Conservation (phyloP, 2,797 vertebrate species). For the Phalloptychus januarius region DNA sequence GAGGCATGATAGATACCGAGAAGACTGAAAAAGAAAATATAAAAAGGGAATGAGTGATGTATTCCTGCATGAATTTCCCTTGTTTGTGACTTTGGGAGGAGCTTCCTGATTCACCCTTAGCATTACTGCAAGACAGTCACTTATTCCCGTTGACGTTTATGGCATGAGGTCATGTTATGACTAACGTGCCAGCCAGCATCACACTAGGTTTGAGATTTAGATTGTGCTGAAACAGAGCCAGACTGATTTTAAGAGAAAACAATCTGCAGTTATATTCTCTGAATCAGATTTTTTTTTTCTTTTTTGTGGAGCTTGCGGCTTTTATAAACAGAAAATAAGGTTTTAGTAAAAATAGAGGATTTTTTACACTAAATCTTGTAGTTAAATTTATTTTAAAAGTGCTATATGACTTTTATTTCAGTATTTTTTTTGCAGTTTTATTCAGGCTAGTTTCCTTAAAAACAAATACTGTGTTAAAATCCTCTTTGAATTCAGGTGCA, state of each 20-base stretch:
- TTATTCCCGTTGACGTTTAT: conserved; percentile 50
- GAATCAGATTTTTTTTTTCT: too few species aligned
- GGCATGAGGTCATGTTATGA: conserved; percentile 55
- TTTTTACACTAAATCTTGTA: neutral
- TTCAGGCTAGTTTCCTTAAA: neutral
- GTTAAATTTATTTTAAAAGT: neutral
- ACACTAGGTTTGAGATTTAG: conserved; percentile 21
- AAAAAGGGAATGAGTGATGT: conserved; percentile 34
- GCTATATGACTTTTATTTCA: neutral
- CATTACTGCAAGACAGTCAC: conserved; percentile 43
- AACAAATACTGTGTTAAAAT: neutral
- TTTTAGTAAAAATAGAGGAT: neutral
- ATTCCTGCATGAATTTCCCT: conserved; percentile 54
- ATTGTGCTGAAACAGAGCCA: conserved; percentile 6
- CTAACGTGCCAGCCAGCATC: conserved; percentile 30
- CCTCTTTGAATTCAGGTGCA: neutral
- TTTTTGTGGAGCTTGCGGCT: neutral
- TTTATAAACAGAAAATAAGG: neutral
- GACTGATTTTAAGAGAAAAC: neutral
- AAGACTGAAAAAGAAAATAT: neutral
- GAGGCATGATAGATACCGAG: conserved; percentile 27
- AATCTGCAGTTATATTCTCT: neutral
- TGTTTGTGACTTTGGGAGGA: conserved; percentile 65
- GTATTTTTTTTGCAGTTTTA: neutral
- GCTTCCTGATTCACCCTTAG: conserved; percentile 69